Evolutionary conservation across 2,113 vertebrate species (phyloP).

Genomic region (Thamnophis sirtalis): DNA sequence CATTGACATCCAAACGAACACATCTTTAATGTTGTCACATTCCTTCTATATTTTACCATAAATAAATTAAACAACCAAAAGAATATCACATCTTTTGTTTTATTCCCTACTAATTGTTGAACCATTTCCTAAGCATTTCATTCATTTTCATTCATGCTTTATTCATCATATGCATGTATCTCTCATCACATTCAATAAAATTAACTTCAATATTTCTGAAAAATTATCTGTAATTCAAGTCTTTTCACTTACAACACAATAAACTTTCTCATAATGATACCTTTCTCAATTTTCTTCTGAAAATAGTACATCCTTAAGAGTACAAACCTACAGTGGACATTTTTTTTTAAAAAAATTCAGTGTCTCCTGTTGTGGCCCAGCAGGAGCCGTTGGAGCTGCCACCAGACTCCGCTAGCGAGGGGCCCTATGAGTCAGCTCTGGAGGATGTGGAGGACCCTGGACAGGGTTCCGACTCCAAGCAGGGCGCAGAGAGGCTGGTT

Average conservation of each 20-base stretch:
- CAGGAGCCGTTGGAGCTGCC: no score
- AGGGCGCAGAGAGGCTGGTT: no score
- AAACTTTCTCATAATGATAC: not conserved
- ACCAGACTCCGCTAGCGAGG: no score
- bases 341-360: no score
- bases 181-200: not conserved
- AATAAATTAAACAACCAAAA: not conserved
- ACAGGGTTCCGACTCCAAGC: no score
- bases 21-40: not conserved
- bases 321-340: no score
- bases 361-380: no score
- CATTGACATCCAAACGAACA: not conserved
- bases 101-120: not conserved
- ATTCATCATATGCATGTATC: not conserved
- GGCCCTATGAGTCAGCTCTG: no score
- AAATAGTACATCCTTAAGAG: no score
- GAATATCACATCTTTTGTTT: not conserved
- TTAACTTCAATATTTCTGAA: not conserved
- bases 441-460: no score
- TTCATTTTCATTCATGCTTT: not conserved
- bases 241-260: not conserved
- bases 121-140: not conserved
- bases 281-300: not conserved
- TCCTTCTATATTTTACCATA: not conserved
- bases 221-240: not conserved